Evolutionary conservation across 2,888 invertebrate genomes (phyloP), one percentile per base, ranked within the genome.

Genomic region (Plusia festucae): DNA sequence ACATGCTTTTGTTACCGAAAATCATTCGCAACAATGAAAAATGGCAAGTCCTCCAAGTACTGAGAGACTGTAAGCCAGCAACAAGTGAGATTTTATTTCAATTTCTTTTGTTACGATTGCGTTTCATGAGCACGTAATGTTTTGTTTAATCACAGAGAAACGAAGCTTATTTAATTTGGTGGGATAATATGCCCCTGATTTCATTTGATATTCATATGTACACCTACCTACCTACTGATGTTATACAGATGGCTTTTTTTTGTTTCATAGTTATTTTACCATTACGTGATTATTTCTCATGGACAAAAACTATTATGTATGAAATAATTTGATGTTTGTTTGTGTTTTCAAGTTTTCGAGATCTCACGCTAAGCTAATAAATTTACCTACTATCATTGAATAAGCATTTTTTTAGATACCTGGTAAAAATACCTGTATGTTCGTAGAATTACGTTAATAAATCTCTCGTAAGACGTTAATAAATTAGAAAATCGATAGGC

Each of bases 21-120:
- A 52, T 24, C 20, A 52, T 52, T 15, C 52, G n/a, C 52, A 24
- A 24, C 15, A 13, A 22, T 22, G 15, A 52, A 58, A 72, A 30
- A 55, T 32, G 34, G 27, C 9, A 54, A 55, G n/a, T 15, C 11
- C 11, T 40, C 49, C 44, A 20, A 30, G 53, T 34, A 18, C 54
- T n/a, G n/a, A 65, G 40, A n/a, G n/a, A n/a, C 4, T 15, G 65
- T 75, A 79, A 66, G 79, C 79, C 62, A 72, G 56, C 49, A 75
- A 63, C 54, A 60, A 60, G 40, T 67, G 65, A 76, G 60, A 58
- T 56, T 72, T 71, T 32, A 44, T 71, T 59, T 40, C 51, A 51
- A 59, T 63, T 75, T 58, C 65, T 72, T 70, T 63, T 58, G 65
- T 64, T 52, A 60, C 65, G 40, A 52, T 65, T 32, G 53, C 49